Evolutionary conservation across 1,140 invertebrate species (phyloP), one percentile per base, ranked within the genome.

Genomic region (Limonius californicus): DNA sequence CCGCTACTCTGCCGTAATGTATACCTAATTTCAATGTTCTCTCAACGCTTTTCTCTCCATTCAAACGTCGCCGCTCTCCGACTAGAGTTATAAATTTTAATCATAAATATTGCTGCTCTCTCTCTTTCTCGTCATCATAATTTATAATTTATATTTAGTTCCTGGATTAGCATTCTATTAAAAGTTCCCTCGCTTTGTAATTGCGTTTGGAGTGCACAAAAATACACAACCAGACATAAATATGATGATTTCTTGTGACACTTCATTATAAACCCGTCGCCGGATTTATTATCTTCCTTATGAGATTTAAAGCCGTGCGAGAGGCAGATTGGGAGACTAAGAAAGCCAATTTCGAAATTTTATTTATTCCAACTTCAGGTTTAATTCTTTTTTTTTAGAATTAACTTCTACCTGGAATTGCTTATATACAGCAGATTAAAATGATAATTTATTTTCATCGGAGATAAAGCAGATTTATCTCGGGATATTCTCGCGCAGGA

Each of bases 241-340:
- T 59, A 65, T 45, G 42, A 50, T 65, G 64, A 65, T 62, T 56
- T 54, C 53, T 54, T 39, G 47, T 65, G 64, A 65, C 64, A 65
- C 12, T 65, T 62, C 59, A 47, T 61, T 57, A 56, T 45, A 61
- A 65, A 30, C 56, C 27, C 45, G 42, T 65, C 39, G 9, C 15
- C 42, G 23, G 39, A 59, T 64, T 64, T 61, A 64, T 61, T 50
- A 50, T 50, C 43, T 11, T 54, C 21, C 54, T 58, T 65, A 53
- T 57, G 39, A 20, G 57, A 62, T 65, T 62, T 65, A 65, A 61
- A 61, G 42, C 60, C 23, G 47, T 42, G 43, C 55, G 2, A 50
- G n/a, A n/a, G 16, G 18, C 45, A 14, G n/a, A 39, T 39, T 39
- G 7, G 6, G 45, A 50, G 19, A 50, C 14, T 50, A 50, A 50